Conservation (phyloP, 1,140 invertebrate species). For the Dendroctonus valens region DNA sequence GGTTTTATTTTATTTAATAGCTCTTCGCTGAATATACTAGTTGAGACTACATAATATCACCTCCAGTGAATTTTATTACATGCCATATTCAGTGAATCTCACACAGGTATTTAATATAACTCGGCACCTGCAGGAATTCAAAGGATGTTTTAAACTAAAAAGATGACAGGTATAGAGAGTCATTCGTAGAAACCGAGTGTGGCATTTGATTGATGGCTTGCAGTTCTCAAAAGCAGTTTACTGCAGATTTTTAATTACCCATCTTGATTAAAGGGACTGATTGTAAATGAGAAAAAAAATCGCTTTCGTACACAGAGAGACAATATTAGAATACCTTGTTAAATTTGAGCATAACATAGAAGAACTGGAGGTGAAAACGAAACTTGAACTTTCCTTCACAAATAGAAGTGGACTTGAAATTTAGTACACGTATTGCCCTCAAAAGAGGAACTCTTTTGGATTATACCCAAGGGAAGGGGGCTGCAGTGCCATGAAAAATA, state of each 20-base stretch:
- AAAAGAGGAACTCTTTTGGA: neutral
- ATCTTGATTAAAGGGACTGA: neutral
- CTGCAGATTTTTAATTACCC: constrained; percentile 4
- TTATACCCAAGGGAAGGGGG: constrained; percentile 7
- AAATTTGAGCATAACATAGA: too few species aligned
- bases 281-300: neutral
- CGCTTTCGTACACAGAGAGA: too few species aligned
- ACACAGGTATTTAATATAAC: neutral
- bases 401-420: too few species aligned
- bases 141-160: neutral
- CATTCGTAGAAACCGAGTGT: constrained; percentile 12
- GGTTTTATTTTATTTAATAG: neutral
- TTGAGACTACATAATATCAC: neutral
- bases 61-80: neutral
- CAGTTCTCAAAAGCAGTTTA: constrained; percentile 14
- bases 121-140: constrained; percentile 2
- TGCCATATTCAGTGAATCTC: neutral
- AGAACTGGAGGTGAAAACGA: too few species aligned
- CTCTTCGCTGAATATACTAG: neutral
- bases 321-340: too few species aligned
- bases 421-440: constrained; percentile 3
- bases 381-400: too few species aligned
- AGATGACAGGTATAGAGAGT: neutral
- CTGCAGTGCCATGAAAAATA: neutral
- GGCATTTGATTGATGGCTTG: constrained; percentile 9